A percentile compares a stretch with the other conserved stretches of the same genome.
Evolutionary conservation across 2,113 vertebrate genomes (phyloP).

Genomic region (Vombatus ursinus): DNA sequence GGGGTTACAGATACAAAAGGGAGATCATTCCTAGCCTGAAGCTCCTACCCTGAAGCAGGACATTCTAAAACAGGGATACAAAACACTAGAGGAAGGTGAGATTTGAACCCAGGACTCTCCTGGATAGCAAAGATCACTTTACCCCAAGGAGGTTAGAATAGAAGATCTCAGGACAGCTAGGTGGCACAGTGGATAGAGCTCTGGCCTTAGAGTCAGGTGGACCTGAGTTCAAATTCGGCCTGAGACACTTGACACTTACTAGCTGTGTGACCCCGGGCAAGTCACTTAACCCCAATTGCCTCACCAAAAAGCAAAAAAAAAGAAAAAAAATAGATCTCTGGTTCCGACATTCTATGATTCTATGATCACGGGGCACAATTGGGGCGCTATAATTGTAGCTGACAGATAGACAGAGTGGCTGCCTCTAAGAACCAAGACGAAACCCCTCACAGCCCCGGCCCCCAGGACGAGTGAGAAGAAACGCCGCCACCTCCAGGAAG

Average conservation of each 20-base stretch:
- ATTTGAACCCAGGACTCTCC: not conserved
- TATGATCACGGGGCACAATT: not conserved
- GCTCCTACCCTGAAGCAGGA: not conserved
- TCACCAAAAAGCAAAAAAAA: too few relatives aligned
- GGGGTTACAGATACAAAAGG: not conserved
- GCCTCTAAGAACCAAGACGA: constrained; percentile 8
- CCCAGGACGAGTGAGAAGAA: constrained; percentile 8
- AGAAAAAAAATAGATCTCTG: not conserved
- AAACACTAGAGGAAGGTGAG: not conserved
- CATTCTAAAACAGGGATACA: not conserved
- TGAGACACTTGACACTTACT: too few relatives aligned
- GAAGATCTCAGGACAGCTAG: not conserved
- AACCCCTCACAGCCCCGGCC: not conserved
- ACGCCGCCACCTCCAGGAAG: constrained; percentile 30
- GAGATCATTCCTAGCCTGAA: not conserved
- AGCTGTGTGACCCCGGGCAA: too few relatives aligned
- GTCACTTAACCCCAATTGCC: too few relatives aligned
- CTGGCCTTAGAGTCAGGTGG: too few relatives aligned
- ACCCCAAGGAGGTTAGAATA: not conserved
- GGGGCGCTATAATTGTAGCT: not conserved
- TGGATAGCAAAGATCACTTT: not conserved
- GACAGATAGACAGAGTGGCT: not conserved
- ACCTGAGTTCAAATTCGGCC: too few relatives aligned
- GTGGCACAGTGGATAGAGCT: too few relatives aligned
- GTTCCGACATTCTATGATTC: not conserved